A percentile compares a stretch with the other conserved stretches of the same genome.
Evolutionary conservation across 2,113 vertebrate genomes (phyloP).

Genomic region (Nibea albiflora): DNA sequence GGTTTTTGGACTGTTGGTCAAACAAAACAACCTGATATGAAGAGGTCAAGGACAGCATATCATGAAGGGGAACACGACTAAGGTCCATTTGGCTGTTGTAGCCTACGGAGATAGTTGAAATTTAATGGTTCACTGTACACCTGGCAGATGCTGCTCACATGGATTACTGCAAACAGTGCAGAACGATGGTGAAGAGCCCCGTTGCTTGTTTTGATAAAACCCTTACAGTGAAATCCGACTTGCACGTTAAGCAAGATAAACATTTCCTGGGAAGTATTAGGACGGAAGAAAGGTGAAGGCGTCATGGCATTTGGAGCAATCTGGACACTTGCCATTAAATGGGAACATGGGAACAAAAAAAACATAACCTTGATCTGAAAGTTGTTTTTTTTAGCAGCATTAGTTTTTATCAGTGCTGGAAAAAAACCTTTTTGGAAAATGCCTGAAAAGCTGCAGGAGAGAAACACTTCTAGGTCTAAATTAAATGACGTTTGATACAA

Average conservation of each 20-base stretch:
- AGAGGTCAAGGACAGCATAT: neutral
- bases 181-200: neutral
- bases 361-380: neutral
- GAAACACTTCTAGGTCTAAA: conserved; percentile 19
- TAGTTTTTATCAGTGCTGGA: neutral
- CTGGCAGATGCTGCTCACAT: neutral
- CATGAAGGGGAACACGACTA: no score
- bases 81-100: neutral
- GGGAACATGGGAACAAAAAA: no score
- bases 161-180: neutral
- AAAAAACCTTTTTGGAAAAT: conserved; percentile 4
- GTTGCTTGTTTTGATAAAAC: neutral
- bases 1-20: neutral
- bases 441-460: neutral
- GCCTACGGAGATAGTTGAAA: neutral
- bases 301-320: neutral
- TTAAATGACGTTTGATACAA: conserved; percentile 1
- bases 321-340: neutral
- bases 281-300: neutral
- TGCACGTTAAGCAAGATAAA: neutral
- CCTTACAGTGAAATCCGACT: conserved; percentile 26
- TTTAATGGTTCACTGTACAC: neutral
- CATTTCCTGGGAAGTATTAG: neutral
- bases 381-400: neutral
- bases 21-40: neutral